These are phyloP conservation scores for Leptosomus discolor DNA, from an alignment of 2,113 vertebrate genomes.

Conservation along the genomic window DNA sequence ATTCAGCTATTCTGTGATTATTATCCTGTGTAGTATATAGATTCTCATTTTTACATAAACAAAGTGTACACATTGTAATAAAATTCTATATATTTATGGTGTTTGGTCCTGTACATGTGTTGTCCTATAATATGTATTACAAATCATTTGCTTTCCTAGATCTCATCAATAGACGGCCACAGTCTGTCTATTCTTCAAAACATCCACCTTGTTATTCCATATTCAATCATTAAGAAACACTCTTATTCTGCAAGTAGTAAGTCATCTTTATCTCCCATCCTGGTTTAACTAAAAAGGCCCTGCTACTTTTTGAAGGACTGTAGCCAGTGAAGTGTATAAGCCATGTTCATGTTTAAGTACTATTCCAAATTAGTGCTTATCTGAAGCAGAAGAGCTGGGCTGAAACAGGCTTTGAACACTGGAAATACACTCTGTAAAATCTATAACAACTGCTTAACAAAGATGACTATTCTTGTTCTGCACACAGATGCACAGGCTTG, in stretches of 20 bases:
- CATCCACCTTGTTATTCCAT: neutral
- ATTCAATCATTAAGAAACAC: neutral
- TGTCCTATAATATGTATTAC: neutral
- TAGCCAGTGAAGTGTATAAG: neutral
- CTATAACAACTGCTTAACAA: neutral
- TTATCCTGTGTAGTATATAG: neutral
- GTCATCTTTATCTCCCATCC: neutral
- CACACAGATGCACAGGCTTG: neutral
- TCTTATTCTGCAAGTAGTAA: neutral
- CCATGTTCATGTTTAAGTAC: neutral
- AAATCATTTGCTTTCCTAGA: neutral
- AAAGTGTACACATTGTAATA: neutral
- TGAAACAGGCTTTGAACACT: neutral
- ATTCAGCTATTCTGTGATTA: neutral
- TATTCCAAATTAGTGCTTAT: neutral
- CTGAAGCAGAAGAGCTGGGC: neutral
- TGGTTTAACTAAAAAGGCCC: neutral
- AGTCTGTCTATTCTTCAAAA: neutral
- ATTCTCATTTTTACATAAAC: neutral
- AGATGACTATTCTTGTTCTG: neutral
- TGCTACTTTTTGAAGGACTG: neutral
- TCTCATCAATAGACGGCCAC: neutral
- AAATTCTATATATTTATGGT: neutral
- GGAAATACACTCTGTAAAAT: neutral
- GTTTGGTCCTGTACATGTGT: neutral